phyloP scores from a whole-genome alignment of 2,797 vertebrate species.

The Sphenodon punctatus region DNA sequence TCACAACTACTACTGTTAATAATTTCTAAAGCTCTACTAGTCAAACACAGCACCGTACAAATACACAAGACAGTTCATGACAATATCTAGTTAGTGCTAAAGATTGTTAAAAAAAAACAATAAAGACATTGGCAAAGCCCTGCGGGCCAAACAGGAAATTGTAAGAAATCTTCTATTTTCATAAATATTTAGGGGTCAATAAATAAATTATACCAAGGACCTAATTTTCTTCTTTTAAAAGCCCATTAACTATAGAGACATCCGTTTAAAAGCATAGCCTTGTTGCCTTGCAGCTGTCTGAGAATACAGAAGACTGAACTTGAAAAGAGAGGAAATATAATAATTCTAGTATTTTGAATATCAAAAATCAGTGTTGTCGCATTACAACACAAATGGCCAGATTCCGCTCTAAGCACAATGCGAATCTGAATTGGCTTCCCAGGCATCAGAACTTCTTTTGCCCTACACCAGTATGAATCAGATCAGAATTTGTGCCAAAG shows the following conservation, averaged over 20 bases:
- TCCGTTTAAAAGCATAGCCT: not conserved
- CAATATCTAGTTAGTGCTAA: not conserved
- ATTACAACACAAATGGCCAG: not conserved
- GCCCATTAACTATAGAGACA: slow-evolving; percentile 1
- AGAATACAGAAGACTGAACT: slow-evolving; percentile 16
- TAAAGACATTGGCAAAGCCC: not conserved
- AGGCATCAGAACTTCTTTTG: not conserved
- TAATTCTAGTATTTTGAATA: slow-evolving; percentile 38
- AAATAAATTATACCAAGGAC: not conserved
- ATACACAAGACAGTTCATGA: no score
- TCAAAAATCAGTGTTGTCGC: slow-evolving; percentile 25
- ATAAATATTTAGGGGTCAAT: slow-evolving; percentile 17
- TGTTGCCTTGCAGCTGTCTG: slow-evolving; percentile 33
- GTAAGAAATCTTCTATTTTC: not conserved
- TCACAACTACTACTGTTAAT: no score
- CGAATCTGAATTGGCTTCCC: slow-evolving; percentile 25
- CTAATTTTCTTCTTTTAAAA: slow-evolving; percentile 11
- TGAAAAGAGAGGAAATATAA: not conserved
- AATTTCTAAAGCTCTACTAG: no score
- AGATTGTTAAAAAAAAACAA: not conserved
- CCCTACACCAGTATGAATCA: not conserved
- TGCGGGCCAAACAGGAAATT: not conserved
- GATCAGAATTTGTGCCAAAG: not conserved
- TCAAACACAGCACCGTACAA: no score
- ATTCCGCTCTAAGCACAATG: not conserved